Percentiles rank a stretch among this genome's conserved stretches.
Evolutionary conservation across 2,113 vertebrate species (phyloP).

Genomic region (Plotosus lineatus): DNA sequence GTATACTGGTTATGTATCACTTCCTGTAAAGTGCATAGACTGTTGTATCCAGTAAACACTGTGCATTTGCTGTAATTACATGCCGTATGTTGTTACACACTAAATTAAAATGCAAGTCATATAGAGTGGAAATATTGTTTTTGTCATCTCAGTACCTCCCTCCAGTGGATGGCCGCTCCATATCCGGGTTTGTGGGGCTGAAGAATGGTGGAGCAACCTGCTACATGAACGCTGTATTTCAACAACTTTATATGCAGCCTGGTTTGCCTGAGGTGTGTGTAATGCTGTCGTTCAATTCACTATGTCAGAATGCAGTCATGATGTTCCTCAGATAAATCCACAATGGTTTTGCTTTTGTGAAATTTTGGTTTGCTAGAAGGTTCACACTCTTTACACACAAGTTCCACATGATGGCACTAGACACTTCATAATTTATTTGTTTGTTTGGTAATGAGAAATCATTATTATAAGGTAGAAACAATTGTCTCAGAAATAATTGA

Average conservation of each 20-base stretch:
- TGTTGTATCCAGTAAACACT: background rate
- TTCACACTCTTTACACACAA: background rate
- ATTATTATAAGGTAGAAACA: background rate
- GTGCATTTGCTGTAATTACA: background rate
- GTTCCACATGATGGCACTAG: slow-evolving; percentile 19
- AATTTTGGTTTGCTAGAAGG: background rate
- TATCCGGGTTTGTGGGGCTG: slow-evolving; percentile 93
- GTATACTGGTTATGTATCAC: too few relatives aligned
- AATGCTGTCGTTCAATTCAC: background rate
- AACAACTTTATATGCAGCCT: slow-evolving; percentile 98
- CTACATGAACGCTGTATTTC: slow-evolving; percentile 99
- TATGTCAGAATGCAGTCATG: background rate
- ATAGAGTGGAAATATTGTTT: background rate
- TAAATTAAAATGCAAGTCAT: background rate
- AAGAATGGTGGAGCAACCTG: slow-evolving; percentile 98
- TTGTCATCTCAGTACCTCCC: slow-evolving; percentile 83
- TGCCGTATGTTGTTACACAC: background rate
- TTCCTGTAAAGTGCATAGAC: too few relatives aligned
- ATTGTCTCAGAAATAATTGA: background rate
- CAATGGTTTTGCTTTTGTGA: too few relatives aligned
- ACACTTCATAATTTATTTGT: background rate
- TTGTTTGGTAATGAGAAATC: background rate
- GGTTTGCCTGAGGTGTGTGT: slow-evolving; percentile 89
- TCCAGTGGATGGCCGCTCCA: slow-evolving; percentile 92
- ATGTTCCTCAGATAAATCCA: too few relatives aligned